Base-by-base conservation (phyloP, 2,888 invertebrate species). In the Cantharis nigra region DNA sequence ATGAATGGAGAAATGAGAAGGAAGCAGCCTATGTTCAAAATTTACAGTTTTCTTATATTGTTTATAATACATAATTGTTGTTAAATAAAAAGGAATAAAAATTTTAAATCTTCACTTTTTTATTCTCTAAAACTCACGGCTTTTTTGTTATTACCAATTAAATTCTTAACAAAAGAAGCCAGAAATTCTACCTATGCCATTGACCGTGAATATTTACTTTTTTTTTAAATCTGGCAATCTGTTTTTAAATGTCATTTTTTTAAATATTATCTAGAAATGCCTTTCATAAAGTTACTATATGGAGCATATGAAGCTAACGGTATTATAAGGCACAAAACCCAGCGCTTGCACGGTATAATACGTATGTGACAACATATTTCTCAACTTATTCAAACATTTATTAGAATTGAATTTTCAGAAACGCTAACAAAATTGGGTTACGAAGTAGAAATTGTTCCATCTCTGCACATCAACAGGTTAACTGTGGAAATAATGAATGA, bases 251-350 rank as follows among this genome's bases (percentile, higher is more conserved):
- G 33, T 33, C 33, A 33, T 33, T 33, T 33, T 10, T 9, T 28
- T 11, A 11, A 3, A 30, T 30, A 33, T 4, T 33, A 33, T 49
- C 13, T 49, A 49, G 63, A 70, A 3, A 75, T 77, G 72, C 74
- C 77, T 14, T 73, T 69, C 26, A 26, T 86, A n/a, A 84, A 80
- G 80, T 82, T 88, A 30, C 79, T 80, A 75, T 88, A 86, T 75
- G 87, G 88, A 1, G 86, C 87, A 9, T 87, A 87, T 69, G 83
- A 85, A 78, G 80, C 85, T 4, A 80, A 87, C 80, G 87, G 87
- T 5, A 76, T 86, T 13, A 85, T 87, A 62, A 80, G 81, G 65
- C 87, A 88, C 76, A 83, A 85, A 77, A 79, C 83, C 14, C 87
- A 86, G 75, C 84, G 84, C 75, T 75, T 87, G 28, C 79, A 82